Evolutionary conservation across 2,797 vertebrate genomes (phyloP).

Genomic region (Amblyopsis hoosieri): DNA sequence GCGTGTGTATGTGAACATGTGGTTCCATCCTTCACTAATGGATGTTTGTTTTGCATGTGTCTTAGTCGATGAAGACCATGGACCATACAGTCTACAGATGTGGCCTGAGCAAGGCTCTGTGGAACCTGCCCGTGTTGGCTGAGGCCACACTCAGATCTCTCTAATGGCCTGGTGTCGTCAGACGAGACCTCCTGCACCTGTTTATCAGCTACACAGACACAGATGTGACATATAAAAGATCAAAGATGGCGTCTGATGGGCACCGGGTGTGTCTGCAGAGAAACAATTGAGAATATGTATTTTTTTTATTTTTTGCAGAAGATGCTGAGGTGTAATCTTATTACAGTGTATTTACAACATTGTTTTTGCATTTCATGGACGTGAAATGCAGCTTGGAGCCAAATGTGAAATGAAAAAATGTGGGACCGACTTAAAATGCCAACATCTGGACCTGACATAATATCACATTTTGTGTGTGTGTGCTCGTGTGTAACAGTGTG

Average conservation of each 20-base stretch:
- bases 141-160: slow-evolving; percentile 9
- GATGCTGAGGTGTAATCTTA: slow-evolving; percentile 25
- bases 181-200: slow-evolving; percentile 34
- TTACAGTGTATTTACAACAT: slow-evolving; percentile 23
- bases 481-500: slow-evolving; percentile 17
- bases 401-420: slow-evolving; percentile 36
- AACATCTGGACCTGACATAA: slow-evolving; percentile 54
- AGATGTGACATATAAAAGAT: neutral
- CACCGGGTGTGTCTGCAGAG: slow-evolving; percentile 6
- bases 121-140: slow-evolving; percentile 27
- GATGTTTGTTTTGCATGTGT: neutral
- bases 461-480: slow-evolving; percentile 33
- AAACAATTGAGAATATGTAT: slow-evolving; percentile 8
- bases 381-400: slow-evolving; percentile 29
- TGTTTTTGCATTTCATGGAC: slow-evolving; percentile 32
- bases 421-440: slow-evolving; percentile 31
- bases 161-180: neutral
- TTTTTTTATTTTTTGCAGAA: slow-evolving; percentile 16
- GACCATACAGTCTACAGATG: neutral
- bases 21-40: neutral
- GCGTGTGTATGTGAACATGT: slow-evolving; percentile 1
- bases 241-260: slow-evolving; percentile 7
- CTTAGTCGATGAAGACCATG: neutral
- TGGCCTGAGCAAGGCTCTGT: too few species aligned
- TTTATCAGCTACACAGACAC: slow-evolving; percentile 7